Base-by-base conservation (phyloP, 2,888 invertebrate species). In the Eristalis pertinax region DNA sequence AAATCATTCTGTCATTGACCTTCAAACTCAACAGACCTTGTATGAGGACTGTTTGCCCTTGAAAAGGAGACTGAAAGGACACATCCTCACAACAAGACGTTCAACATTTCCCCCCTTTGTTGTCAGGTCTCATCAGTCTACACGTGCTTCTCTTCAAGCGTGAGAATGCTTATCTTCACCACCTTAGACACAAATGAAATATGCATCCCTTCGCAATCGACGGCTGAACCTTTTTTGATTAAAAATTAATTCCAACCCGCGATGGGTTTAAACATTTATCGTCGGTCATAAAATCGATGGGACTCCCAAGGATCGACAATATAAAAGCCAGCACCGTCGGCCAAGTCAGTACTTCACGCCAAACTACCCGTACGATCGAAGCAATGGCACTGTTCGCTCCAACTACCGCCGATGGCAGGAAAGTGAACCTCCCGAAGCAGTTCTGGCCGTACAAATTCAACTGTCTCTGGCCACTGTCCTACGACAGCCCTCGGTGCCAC, bases 391-490 rank as follows among this genome's bases (percentile, higher is more conserved):
- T 43, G 43, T 43, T n/a, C 43, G n/a, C n/a, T n/a, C 72, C 72
- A 2, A 62, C 29, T 1, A 43, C 72, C 4, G 41, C 26, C 1
- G 19, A 62, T 4, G 72, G 62, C n/a, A 43, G 7, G n/a, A 60
- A 72, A 72, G 24, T 7, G 19, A 35, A 62, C 13, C 38, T 62
- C 0, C 43, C 74, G 10, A 29, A 50, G n/a, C 62, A 62, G 15
- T 74, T 74, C 56, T 74, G 64, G 65, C 50, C 35, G 4, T 65
- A 62, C 32, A 74, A 65, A 15, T 15, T 63, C 1, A 74, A 74
- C 22, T 74, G 63, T 22, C 64, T 74, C 22, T 74, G 74, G 74
- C 74, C 74, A 3, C 22, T 74, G 22, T 29, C 19, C 13, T 22
- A 65, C 11, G 22, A 24, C 2, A 56, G 32, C 22, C 32, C 38